Evolutionary conservation across 2,113 vertebrate genomes (phyloP).

Genomic region (Euleptes europaea): DNA sequence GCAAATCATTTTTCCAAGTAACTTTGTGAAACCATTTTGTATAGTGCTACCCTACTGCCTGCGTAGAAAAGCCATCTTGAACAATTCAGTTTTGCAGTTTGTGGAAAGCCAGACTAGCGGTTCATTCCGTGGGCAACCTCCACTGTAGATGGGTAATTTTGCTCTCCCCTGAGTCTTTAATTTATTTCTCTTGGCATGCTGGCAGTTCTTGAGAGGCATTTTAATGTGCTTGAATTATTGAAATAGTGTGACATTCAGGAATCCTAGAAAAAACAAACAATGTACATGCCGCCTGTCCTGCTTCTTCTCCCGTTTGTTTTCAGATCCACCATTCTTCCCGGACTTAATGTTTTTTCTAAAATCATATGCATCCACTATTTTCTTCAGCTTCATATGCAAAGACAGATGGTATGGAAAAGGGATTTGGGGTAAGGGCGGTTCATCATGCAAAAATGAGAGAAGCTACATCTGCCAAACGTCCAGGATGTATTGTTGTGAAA

Average conservation of each 20-base stretch:
- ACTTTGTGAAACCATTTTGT: too few relatives aligned
- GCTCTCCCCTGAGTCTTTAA: not conserved
- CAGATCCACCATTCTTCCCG: not conserved
- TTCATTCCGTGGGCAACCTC: not conserved
- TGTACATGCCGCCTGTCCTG: too few relatives aligned
- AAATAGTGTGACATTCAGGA: conserved; percentile 13
- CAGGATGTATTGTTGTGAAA: not conserved
- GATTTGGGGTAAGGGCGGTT: not conserved
- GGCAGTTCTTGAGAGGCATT: not conserved
- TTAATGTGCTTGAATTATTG: not conserved
- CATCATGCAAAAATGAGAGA: not conserved
- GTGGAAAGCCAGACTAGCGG: not conserved
- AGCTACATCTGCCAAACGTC: not conserved
- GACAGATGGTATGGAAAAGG: not conserved
- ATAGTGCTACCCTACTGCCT: too few relatives aligned
- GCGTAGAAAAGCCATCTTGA: too few relatives aligned
- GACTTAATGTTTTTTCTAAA: not conserved
- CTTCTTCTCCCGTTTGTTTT: not conserved
- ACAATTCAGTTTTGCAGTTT: too few relatives aligned
- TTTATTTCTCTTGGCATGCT: not conserved
- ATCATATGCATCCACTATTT: not conserved
- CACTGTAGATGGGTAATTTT: too few relatives aligned
- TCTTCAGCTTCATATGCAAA: too few relatives aligned
- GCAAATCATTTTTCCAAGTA: too few relatives aligned
- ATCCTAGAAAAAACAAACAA: conserved; percentile 18